These are phyloP conservation scores for Premnoplex brunnescens DNA, from an alignment of 2,797 vertebrate genomes.

Conservation along the genomic window DNA sequence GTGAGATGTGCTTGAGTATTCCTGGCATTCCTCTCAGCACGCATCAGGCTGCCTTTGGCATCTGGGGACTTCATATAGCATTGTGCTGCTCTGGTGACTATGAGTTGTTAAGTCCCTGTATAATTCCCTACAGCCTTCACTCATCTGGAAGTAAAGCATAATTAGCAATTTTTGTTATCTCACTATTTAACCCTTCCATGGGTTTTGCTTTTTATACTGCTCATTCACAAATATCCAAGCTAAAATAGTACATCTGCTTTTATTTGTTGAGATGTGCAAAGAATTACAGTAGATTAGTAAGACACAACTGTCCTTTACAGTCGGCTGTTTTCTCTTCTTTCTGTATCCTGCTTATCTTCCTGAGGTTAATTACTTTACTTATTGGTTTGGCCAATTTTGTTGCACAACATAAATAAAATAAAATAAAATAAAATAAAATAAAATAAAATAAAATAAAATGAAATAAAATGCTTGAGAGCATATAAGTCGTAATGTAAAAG, in stretches of 20 bases:
- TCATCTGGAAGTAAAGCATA: slow-evolving; percentile 39
- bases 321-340: background rate
- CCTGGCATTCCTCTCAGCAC: background rate
- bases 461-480: background rate
- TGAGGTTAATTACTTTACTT: background rate
- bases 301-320: background rate
- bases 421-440: background rate
- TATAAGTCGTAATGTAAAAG: background rate
- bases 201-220: background rate
- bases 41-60: background rate
- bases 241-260: background rate
- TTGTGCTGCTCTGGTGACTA: background rate
- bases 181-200: background rate
- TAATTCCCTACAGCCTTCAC: slow-evolving; percentile 30
- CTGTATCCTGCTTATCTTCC: background rate
- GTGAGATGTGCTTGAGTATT: background rate
- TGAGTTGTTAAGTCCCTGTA: background rate
- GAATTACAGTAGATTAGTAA: background rate
- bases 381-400: background rate
- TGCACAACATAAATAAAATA: background rate
- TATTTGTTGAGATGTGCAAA: background rate
- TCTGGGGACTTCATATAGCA: background rate
- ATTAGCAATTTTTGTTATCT: slow-evolving; percentile 27
- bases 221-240: background rate
- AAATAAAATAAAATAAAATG: background rate